These are phyloP conservation scores for Morbakka virulenta DNA, from an alignment of 30 jellyfish, hydroid and myxozoan species.

Conservation along the genomic window DNA sequence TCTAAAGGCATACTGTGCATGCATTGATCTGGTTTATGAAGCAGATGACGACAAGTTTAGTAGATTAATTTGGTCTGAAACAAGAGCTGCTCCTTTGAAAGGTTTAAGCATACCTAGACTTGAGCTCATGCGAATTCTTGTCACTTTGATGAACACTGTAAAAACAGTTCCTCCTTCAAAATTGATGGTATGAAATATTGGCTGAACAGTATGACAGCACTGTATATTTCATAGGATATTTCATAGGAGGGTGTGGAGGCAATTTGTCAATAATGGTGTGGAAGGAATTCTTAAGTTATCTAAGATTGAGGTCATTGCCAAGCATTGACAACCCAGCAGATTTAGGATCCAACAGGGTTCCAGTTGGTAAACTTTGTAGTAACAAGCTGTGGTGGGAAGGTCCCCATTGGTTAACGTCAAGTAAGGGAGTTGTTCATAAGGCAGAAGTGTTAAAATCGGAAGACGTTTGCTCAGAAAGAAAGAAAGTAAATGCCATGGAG, in stretches of 20 bases:
- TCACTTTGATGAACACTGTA: neutral
- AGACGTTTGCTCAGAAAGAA: neutral
- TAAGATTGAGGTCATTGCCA: too few species aligned
- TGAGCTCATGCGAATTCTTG: slow-evolving; percentile 7
- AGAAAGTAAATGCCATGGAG: neutral
- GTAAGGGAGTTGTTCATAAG: too few species aligned
- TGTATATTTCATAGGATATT: neutral
- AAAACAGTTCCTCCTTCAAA: neutral
- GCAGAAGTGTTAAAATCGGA: neutral
- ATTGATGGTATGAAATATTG: neutral
- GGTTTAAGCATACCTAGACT: slow-evolving; percentile 1
- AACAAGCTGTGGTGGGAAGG: slow-evolving; percentile 8
- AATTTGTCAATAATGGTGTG: neutral
- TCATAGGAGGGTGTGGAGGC: neutral
- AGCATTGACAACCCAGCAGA: slow-evolving; percentile 54
- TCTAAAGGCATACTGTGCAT: slow-evolving; percentile 7
- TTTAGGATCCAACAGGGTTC: slow-evolving; percentile 6
- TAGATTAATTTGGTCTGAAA: slow-evolving; percentile 1
- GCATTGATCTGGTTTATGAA: neutral
- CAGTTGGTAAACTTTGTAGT: neutral
- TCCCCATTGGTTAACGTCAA: neutral
- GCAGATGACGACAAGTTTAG: neutral
- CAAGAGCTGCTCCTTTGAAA: slow-evolving; percentile 22
- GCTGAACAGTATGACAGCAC: slow-evolving; percentile 13
- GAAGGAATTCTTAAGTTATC: neutral